phyloP scores from a whole-genome alignment of 2,113 vertebrate genomes.

The Apus apus region DNA sequence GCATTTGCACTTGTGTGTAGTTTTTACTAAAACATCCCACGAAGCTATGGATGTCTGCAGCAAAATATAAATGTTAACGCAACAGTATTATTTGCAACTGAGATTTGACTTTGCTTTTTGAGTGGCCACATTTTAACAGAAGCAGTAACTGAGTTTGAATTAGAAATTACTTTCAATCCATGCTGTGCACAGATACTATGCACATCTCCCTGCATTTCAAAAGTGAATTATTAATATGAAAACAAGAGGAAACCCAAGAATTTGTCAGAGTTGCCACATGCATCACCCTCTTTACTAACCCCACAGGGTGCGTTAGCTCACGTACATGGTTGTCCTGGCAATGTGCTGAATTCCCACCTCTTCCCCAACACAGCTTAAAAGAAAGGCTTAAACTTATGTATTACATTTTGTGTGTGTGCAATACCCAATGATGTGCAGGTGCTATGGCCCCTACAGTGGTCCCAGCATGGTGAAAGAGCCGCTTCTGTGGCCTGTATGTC shows the following conservation, averaged over 20 bases:
- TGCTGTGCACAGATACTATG: neutral
- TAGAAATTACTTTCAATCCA: neutral
- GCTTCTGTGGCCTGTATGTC: neutral
- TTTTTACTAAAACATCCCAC: neutral
- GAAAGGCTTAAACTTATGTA: neutral
- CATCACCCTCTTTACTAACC: neutral
- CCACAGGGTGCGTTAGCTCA: neutral
- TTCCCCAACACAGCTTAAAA: neutral
- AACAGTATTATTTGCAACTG: neutral
- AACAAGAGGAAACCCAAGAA: rapidly evolving
- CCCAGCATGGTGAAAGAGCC: rapidly evolving
- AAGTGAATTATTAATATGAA: neutral
- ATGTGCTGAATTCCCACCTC: neutral
- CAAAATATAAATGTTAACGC: neutral
- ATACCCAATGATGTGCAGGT: neutral
- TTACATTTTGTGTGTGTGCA: neutral
- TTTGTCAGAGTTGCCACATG: neutral
- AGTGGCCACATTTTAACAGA: neutral
- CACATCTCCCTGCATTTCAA: neutral
- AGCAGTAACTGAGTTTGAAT: neutral
- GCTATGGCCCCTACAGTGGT: neutral
- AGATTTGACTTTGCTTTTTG: neutral
- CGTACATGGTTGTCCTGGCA: rapidly evolving
- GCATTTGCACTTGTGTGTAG: neutral
- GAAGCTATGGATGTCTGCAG: neutral